phyloP scores from a whole-genome alignment of 2,888 invertebrate species.

The Epinotia ramella region DNA sequence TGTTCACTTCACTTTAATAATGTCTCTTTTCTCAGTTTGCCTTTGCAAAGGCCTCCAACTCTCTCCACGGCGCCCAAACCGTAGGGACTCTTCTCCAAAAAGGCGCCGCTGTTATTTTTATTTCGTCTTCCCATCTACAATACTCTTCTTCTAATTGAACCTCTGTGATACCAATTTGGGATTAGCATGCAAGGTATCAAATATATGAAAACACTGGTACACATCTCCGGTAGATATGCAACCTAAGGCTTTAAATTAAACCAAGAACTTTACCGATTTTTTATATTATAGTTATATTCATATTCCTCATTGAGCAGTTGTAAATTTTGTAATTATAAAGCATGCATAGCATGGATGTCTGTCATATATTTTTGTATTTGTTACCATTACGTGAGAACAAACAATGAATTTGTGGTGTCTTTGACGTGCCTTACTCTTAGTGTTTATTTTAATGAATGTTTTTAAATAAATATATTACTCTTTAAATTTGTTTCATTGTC shows the following conservation, averaged over 20 bases:
- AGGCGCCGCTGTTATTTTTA: too few species aligned
- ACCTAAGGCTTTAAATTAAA: background rate
- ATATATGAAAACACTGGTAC: too few species aligned
- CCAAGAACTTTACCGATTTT: background rate
- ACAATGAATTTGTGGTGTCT: conserved; percentile 19
- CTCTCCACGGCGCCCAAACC: too few species aligned
- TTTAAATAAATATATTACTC: conserved; percentile 35
- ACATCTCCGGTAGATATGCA: too few species aligned
- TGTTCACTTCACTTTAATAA: too few species aligned
- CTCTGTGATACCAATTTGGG: too few species aligned
- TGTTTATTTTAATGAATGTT: conserved; percentile 20
- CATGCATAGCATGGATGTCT: background rate
- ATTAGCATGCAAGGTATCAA: too few species aligned
- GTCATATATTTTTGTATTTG: background rate
- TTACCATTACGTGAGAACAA: conserved; percentile 21
- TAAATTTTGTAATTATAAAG: background rate
- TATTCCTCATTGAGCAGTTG: background rate
- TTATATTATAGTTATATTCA: background rate
- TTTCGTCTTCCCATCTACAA: too few species aligned
- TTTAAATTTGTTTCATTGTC: background rate
- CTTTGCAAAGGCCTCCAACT: too few species aligned
- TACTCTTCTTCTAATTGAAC: too few species aligned
- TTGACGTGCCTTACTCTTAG: conserved; percentile 24
- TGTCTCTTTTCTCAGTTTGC: too few species aligned
- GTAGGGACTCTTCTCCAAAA: too few species aligned